A percentile compares a stretch with the other conserved stretches of the same genome.
These are phyloP conservation scores for Thripadectes ignobilis DNA, from an alignment of 2,797 vertebrate genomes.

Conservation along the genomic window DNA sequence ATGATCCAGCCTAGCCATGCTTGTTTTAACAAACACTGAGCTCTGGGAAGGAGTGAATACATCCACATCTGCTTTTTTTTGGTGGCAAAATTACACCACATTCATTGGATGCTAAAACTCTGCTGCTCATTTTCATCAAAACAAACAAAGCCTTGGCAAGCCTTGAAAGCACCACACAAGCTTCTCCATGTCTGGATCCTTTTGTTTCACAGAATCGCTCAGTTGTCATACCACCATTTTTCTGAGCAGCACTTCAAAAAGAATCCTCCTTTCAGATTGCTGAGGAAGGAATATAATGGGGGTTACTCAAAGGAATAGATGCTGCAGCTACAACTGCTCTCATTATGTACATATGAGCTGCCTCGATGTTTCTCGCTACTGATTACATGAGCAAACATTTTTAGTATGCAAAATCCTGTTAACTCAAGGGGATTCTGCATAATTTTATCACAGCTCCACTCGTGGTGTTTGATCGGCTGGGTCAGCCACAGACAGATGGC, in stretches of 20 bases:
- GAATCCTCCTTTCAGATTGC: neutral
- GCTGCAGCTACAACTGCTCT: neutral
- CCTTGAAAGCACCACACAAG: neutral
- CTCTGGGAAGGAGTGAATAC: neutral
- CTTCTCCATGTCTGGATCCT: neutral
- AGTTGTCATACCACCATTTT: neutral
- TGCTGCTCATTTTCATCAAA: neutral
- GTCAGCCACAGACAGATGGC: conserved; percentile 40
- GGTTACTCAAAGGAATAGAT: neutral
- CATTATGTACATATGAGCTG: neutral
- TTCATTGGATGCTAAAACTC: neutral
- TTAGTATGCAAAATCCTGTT: neutral
- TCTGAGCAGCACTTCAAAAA: neutral
- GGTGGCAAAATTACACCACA: neutral
- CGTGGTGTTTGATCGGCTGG: neutral
- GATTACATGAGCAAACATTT: neutral
- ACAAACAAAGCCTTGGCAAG: neutral
- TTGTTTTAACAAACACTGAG: neutral
- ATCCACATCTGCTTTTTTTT: neutral
- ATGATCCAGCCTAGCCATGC: fast-evolving
- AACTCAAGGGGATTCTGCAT: conserved; percentile 26
- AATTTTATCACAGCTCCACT: conserved; percentile 38
- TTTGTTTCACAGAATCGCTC: neutral
- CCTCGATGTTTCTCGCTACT: neutral
- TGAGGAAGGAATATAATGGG: neutral